These are phyloP conservation scores for Penaeus monodon DNA, from an alignment of 2,888 invertebrate genomes.

Conservation along the genomic window DNA sequence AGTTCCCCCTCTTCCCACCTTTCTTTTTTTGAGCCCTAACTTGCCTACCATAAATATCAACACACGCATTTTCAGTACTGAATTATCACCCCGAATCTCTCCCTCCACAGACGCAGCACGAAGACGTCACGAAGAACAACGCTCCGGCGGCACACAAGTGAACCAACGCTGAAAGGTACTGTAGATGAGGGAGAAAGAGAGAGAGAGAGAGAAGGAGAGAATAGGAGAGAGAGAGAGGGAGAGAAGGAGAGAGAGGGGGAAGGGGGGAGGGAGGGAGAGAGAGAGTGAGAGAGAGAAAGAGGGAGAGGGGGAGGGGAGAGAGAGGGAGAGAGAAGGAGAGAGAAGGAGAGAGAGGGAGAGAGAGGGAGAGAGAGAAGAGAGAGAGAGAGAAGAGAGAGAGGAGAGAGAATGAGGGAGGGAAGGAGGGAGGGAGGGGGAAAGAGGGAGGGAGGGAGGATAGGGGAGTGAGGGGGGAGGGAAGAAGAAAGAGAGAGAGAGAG, in stretches of 20 bases:
- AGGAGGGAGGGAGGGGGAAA: too few relatives aligned
- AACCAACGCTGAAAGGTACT: constrained; percentile 58
- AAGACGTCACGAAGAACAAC: constrained; percentile 1
- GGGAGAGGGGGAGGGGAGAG: too few relatives aligned
- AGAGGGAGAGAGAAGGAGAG: too few relatives aligned
- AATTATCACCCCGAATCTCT: background rate
- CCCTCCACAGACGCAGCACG: constrained; percentile 7
- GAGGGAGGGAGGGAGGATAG: accelerated
- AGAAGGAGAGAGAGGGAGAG: too few relatives aligned
- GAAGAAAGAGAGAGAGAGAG: background rate
- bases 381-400: too few relatives aligned
- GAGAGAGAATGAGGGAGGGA: too few relatives aligned
- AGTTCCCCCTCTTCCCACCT: too few relatives aligned
- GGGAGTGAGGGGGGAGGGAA: background rate
- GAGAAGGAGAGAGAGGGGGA: too few relatives aligned
- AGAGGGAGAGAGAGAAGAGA: too few relatives aligned
- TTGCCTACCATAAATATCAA: background rate
- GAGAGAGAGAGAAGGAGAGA: background rate
- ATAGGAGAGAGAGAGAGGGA: too few relatives aligned
- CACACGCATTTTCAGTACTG: background rate
- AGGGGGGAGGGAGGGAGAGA: too few relatives aligned
- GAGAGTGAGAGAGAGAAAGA: accelerated
- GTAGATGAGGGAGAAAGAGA: background rate
- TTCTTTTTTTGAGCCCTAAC: too few relatives aligned
- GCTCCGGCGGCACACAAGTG: constrained; percentile 51